A percentile compares a stretch with the other conserved stretches of the same genome.
Conservation (phyloP, 2,113 vertebrate genomes). For the Nothocercus julius region DNA sequence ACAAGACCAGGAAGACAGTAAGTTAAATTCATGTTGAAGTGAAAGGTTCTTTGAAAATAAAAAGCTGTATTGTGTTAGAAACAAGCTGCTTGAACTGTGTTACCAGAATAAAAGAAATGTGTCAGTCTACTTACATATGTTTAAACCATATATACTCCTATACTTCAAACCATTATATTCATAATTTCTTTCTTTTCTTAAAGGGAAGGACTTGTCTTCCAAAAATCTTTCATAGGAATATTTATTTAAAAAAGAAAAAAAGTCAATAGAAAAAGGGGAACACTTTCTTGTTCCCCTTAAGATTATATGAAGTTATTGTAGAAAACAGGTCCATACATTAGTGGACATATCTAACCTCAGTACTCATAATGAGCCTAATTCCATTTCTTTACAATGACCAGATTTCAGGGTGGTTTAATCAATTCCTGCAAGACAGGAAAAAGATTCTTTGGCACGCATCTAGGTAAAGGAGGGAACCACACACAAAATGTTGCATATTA, state of each 20-base stretch:
- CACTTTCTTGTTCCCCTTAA: rapidly evolving
- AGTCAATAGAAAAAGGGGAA: background rate
- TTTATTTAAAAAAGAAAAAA: background rate
- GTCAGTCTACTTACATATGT: background rate
- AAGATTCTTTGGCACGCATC: background rate
- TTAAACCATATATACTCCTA: background rate
- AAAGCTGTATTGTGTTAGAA: background rate
- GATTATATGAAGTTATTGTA: background rate
- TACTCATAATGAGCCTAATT: background rate
- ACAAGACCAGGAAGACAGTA: background rate
- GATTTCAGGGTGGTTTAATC: background rate
- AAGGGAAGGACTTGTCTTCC: background rate
- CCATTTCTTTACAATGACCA: background rate
- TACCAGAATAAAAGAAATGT: background rate
- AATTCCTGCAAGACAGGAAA: background rate
- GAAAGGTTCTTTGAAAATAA: background rate
- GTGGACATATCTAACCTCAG: background rate
- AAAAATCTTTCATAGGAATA: background rate
- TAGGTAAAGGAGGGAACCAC: background rate
- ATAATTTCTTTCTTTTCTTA: background rate
- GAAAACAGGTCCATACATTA: background rate
- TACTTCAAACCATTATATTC: background rate
- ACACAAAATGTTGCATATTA: background rate
- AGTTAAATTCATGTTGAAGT: background rate
- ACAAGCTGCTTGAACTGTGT: background rate